A percentile compares a stretch with the other conserved stretches of the same genome.
Evolutionary conservation across 2,888 invertebrate species (phyloP).

Genomic region (Penaeus monodon): DNA sequence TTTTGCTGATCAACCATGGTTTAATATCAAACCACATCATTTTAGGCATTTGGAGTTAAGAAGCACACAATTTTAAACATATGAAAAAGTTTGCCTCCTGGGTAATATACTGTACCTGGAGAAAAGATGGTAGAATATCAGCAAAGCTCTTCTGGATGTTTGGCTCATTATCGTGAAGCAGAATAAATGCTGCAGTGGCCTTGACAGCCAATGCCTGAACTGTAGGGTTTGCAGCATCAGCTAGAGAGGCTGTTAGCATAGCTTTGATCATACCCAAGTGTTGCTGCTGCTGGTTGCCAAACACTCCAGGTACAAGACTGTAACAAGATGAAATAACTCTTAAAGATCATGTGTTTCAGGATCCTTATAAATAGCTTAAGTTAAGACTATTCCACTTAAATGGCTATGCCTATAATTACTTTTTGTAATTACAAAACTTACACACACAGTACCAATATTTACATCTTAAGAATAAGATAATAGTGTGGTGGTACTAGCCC

Average conservation of each 20-base stretch:
- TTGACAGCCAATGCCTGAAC: slow-evolving; percentile 71
- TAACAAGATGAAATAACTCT: slow-evolving; percentile 62
- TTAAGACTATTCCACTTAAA: too few species aligned
- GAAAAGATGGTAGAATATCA: slow-evolving; percentile 80
- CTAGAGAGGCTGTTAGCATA: slow-evolving; percentile 77
- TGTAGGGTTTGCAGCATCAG: slow-evolving; percentile 42
- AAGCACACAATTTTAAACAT: background rate
- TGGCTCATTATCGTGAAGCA: slow-evolving; percentile 94
- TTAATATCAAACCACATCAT: too few species aligned
- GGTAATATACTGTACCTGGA: slow-evolving; percentile 68
- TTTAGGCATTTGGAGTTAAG: background rate
- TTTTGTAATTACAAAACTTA: too few species aligned
- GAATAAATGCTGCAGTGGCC: slow-evolving; percentile 80
- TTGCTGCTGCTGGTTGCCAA: slow-evolving; percentile 93
- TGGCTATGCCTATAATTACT: too few species aligned
- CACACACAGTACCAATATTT: background rate
- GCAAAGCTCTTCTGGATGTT: slow-evolving; percentile 88
- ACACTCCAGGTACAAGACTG: slow-evolving; percentile 94
- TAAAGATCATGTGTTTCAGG: too few species aligned
- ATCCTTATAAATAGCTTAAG: too few species aligned
- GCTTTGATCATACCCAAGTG: slow-evolving; percentile 94
- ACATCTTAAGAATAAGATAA: background rate
- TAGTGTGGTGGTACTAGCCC: too few species aligned
- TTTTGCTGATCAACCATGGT: too few species aligned
- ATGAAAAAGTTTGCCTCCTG: background rate